Conservation (phyloP, 2,888 invertebrate species). For the Selenia dentaria region DNA sequence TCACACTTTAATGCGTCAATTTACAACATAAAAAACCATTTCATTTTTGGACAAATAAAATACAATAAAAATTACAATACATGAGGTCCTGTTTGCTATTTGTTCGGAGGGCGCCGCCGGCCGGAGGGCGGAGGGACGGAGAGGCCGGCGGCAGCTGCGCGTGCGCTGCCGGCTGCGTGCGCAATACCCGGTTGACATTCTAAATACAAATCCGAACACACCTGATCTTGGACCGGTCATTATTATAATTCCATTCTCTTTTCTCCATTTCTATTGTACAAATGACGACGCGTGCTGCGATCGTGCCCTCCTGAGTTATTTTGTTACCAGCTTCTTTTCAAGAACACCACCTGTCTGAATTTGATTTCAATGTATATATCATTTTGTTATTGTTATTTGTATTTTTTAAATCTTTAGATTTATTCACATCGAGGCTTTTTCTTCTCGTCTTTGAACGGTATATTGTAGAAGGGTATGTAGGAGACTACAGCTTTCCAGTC, state of each 20-base stretch:
- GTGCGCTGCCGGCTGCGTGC: conserved; percentile 77
- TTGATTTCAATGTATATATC: neutral
- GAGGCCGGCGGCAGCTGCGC: conserved; percentile 69
- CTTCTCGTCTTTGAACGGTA: conserved; percentile 79
- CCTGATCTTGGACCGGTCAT: conserved; percentile 77
- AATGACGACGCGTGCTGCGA: conserved; percentile 53
- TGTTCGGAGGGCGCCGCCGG: conserved; percentile 62
- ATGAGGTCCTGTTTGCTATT: conserved; percentile 66
- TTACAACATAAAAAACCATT: conserved; percentile 34
- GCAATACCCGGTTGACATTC: conserved; percentile 71
- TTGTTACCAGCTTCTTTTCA: conserved; percentile 21
- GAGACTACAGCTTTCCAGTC: conserved; percentile 90
- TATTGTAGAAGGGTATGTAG: conserved; percentile 90
- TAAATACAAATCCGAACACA: conserved; percentile 75
- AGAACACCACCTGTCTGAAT: conserved; percentile 24
- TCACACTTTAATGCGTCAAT: conserved; percentile 37
- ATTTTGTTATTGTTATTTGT: neutral
- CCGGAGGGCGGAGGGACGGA: conserved; percentile 58
- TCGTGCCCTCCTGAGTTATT: conserved; percentile 29
- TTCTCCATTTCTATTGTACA: conserved; percentile 54
- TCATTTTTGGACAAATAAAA: conserved; percentile 35
- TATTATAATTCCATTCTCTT: conserved; percentile 66
- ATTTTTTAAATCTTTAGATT: neutral
- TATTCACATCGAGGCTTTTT: conserved; percentile 29
- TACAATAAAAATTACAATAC: conserved; percentile 56